A percentile compares a stretch with the other conserved stretches of the same genome.
Conservation (phyloP, 2,888 invertebrate genomes). For the Agelastica alni region DNA sequence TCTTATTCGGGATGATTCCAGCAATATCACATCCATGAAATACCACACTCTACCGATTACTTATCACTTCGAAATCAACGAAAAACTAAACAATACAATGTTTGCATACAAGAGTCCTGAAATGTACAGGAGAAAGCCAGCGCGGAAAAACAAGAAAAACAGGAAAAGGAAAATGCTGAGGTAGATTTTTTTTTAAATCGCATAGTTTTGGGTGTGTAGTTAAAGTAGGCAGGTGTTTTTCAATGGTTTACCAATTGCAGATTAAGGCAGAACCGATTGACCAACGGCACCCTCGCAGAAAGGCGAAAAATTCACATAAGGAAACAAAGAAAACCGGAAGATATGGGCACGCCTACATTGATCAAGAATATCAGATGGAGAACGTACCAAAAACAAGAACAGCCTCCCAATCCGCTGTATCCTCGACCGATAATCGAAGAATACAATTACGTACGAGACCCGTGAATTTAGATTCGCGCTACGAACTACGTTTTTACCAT, state of each 20-base stretch:
- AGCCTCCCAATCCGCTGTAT: constrained; percentile 61
- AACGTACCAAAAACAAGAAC: constrained; percentile 61
- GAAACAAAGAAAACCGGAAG: constrained; percentile 51
- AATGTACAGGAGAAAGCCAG: constrained; percentile 47
- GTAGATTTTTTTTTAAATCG: too few species aligned
- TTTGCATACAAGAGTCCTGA: constrained; percentile 32
- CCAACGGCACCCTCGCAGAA: constrained; percentile 22
- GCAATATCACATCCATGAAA: constrained; percentile 41
- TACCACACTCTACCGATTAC: constrained; percentile 21
- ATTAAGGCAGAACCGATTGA: too few species aligned
- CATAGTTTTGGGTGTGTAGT: too few species aligned
- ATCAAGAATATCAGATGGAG: constrained; percentile 59
- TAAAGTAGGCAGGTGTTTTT: too few species aligned
- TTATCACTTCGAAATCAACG: constrained; percentile 32
- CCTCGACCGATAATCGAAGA: constrained; percentile 65
- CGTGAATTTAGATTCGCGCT: constrained; percentile 17
- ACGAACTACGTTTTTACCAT: too few species aligned
- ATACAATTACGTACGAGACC: constrained; percentile 43
- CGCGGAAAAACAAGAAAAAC: constrained; percentile 45
- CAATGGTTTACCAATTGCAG: too few species aligned
- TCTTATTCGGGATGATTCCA: constrained; percentile 41
- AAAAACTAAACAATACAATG: constrained; percentile 32
- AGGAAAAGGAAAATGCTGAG: too few species aligned
- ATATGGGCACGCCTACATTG: constrained; percentile 18
- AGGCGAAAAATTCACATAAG: constrained; percentile 49